These are phyloP conservation scores for Meghimatium bilineatum DNA, from an alignment of 2,888 invertebrate genomes.

Conservation along the genomic window DNA sequence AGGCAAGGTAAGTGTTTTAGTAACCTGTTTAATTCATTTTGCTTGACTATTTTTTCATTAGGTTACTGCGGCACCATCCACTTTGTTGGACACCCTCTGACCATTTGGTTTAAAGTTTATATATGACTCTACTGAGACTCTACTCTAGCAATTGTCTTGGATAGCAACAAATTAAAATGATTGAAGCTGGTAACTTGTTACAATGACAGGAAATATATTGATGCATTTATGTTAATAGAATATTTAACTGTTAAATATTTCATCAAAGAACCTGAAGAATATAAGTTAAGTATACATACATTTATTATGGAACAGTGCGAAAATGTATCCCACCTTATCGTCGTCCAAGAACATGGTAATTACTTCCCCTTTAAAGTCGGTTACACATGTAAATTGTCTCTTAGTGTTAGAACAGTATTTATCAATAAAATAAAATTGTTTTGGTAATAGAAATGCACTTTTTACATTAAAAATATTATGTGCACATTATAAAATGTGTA, in stretches of 20 bases:
- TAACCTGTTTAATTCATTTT: no score
- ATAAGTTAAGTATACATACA: not conserved
- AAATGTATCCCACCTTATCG: not conserved
- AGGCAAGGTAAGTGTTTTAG: no score
- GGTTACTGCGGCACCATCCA: no score
- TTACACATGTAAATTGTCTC: not conserved
- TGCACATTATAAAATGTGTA: not conserved
- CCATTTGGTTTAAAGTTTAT: no score
- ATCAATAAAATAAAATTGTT: not conserved
- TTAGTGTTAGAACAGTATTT: not conserved
- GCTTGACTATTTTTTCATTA: no score
- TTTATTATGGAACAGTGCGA: not conserved
- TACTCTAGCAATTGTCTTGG: no score
- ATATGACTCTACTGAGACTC: no score
- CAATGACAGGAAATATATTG: no score
- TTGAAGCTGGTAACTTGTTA: no score
- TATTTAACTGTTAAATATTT: not conserved
- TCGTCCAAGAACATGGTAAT: not conserved
- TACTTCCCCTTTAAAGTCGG: not conserved
- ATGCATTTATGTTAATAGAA: no score
- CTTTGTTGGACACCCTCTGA: no score
- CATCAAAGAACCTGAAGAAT: not conserved
- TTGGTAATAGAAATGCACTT: not conserved
- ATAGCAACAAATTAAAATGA: no score
- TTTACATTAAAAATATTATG: not conserved